phyloP scores from a whole-genome alignment of 1,140 invertebrate genomes.

The Lordiphosa clarofinis region DNA sequence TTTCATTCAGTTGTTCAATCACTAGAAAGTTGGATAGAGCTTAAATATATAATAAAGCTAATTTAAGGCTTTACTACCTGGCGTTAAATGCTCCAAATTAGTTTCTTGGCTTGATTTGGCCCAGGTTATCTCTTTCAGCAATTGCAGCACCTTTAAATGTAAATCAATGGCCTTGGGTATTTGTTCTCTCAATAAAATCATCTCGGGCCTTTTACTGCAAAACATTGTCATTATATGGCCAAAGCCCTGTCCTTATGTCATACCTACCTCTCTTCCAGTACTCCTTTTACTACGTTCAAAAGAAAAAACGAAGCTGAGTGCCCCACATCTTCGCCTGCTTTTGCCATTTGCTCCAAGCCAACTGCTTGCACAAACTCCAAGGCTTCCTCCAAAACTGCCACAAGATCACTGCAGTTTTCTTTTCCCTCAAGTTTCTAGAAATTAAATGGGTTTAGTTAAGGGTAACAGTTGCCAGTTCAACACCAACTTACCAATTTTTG shows the following conservation, averaged over 20 bases:
- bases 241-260: too few relatives aligned
- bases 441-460: background rate
- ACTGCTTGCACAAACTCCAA: constrained; percentile 13
- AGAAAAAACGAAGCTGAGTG: constrained; percentile 30
- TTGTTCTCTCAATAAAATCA: constrained; percentile 1
- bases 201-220: constrained; percentile 3
- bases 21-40: constrained; percentile 14
- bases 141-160: constrained; percentile 19
- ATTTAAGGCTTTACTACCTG: background rate
- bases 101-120: constrained; percentile 1
- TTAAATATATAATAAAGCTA: background rate
- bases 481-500: constrained; percentile 13
- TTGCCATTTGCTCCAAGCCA: constrained; percentile 4
- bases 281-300: constrained; percentile 27
- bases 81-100: constrained; percentile 12
- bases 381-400: constrained; percentile 16
- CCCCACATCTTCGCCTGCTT: constrained; percentile 27
- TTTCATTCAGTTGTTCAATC: constrained; percentile 26
- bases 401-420: constrained; percentile 9
- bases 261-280: constrained; percentile 18
- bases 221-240: background rate
- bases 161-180: constrained; percentile 20
- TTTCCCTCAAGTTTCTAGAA: constrained; percentile 13
- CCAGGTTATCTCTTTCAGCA: constrained; percentile 17
- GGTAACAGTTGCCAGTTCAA: too few relatives aligned